Evolutionary conservation across 2,888 invertebrate genomes (phyloP).

Genomic region (Mesorhabditis sp.): DNA sequence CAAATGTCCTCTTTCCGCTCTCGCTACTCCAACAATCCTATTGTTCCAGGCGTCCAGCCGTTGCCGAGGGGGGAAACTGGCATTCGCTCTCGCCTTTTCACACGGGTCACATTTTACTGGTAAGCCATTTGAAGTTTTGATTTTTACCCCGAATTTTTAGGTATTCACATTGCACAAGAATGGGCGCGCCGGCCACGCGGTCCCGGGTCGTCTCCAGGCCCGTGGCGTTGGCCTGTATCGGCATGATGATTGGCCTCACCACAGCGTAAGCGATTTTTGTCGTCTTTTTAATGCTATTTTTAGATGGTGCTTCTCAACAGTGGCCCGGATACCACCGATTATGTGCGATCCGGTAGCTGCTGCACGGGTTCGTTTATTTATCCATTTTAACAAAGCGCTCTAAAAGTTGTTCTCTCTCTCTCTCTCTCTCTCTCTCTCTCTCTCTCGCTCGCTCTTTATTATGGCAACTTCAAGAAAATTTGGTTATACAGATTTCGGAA

Average conservation of each 20-base stretch:
- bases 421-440: slow-evolving; percentile 8
- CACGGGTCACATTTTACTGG: too few species aligned
- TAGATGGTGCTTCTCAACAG: background rate
- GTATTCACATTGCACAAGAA: background rate
- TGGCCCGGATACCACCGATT: background rate
- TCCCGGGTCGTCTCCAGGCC: slow-evolving; percentile 23
- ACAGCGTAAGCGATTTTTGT: slow-evolving; percentile 21
- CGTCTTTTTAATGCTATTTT: background rate
- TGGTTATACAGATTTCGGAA: too few species aligned
- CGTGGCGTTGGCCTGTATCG: slow-evolving; percentile 22
- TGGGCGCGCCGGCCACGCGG: background rate
- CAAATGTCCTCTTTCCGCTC: too few species aligned
- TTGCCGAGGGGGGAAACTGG: too few species aligned
- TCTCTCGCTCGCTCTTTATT: slow-evolving; percentile 7
- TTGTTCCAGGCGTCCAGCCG: too few species aligned
- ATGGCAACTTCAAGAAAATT: too few species aligned
- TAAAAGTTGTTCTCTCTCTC: slow-evolving; percentile 8
- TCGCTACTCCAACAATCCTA: too few species aligned
- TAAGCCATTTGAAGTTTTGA: too few species aligned
- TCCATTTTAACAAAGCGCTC: background rate
- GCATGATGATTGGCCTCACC: slow-evolving; percentile 30
- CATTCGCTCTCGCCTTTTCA: too few species aligned
- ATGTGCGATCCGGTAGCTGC: background rate
- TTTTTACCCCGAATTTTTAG: too few species aligned
- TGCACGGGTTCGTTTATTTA: background rate